Conservation (phyloP, 2,797 vertebrate genomes). For the Pelobates cultripes region DNA sequence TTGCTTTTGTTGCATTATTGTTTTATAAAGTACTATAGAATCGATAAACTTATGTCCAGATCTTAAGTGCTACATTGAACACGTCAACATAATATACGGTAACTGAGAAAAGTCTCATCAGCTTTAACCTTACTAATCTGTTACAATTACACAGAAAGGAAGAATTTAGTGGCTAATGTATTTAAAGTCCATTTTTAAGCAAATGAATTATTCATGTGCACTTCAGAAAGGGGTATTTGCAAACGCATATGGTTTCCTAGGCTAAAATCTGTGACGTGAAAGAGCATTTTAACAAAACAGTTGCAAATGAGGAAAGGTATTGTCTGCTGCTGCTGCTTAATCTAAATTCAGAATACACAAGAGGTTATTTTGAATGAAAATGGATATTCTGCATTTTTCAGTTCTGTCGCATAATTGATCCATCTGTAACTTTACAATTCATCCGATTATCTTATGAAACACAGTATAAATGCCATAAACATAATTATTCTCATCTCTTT, state of each 20-base stretch:
- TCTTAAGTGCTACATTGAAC: background rate
- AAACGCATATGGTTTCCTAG: slow-evolving; percentile 33
- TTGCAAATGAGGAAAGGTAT: slow-evolving; percentile 35
- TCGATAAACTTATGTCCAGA: slow-evolving; percentile 7
- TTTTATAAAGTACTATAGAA: slow-evolving; percentile 1
- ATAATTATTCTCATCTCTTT: slow-evolving; percentile 17
- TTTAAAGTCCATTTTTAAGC: slow-evolving; percentile 34
- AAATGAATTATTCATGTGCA: slow-evolving; percentile 49
- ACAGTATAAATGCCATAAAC: slow-evolving; percentile 20
- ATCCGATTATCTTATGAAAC: slow-evolving; percentile 35
- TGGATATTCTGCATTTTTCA: slow-evolving; percentile 46
- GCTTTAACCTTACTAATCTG: slow-evolving; percentile 40
- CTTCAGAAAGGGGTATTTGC: slow-evolving; percentile 22
- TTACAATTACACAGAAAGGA: slow-evolving; percentile 37
- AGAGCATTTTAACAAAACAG: slow-evolving; percentile 38
- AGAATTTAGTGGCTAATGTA: slow-evolving; percentile 44
- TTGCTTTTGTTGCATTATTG: too few species aligned
- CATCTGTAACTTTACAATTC: slow-evolving; percentile 41
- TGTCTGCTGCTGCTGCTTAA: slow-evolving; percentile 25
- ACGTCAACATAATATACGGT: slow-evolving; percentile 6
- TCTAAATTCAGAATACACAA: slow-evolving; percentile 45
- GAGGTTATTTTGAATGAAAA: slow-evolving; percentile 42
- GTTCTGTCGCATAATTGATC: slow-evolving; percentile 44
- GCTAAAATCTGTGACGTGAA: slow-evolving; percentile 44
- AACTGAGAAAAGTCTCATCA: slow-evolving; percentile 27